Evolutionary conservation across 2,797 vertebrate species (phyloP).

Genomic region (Anguilla megastoma): DNA sequence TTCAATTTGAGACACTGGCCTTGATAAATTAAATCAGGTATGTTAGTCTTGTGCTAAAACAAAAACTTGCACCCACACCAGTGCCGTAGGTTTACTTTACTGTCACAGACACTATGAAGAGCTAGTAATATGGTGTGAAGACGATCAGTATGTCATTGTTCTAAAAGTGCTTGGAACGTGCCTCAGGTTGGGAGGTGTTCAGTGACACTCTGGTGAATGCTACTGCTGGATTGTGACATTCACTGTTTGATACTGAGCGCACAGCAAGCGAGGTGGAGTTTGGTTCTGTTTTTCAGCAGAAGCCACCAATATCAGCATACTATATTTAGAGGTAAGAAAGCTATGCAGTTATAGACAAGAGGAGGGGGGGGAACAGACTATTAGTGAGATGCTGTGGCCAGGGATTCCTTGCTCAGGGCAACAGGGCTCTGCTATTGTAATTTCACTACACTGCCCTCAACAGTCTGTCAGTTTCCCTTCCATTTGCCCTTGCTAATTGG

Average conservation of each 20-base stretch:
- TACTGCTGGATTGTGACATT: neutral
- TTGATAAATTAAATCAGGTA: too few relatives aligned
- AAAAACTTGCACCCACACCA: too few relatives aligned
- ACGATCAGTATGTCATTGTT: neutral
- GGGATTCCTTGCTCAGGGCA: neutral
- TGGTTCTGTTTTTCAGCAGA: conserved; percentile 8
- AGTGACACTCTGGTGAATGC: neutral
- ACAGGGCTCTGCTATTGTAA: neutral
- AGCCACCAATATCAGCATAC: neutral
- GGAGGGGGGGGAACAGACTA: neutral
- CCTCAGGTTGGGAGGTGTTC: neutral
- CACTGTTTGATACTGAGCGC: neutral
- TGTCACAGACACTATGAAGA: neutral
- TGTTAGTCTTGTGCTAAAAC: too few relatives aligned
- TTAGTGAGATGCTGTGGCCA: neutral
- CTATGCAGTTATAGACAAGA: neutral
- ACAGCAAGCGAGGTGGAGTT: neutral
- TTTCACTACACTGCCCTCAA: neutral
- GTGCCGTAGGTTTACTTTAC: neutral
- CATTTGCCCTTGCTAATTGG: neutral
- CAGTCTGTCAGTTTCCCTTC: neutral
- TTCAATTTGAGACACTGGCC: too few relatives aligned
- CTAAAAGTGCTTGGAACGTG: neutral
- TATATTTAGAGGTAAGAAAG: neutral
- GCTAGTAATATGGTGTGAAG: neutral